Evolutionary conservation across 1,140 invertebrate genomes (phyloP).

Genomic region (Aphis craccivora): DNA sequence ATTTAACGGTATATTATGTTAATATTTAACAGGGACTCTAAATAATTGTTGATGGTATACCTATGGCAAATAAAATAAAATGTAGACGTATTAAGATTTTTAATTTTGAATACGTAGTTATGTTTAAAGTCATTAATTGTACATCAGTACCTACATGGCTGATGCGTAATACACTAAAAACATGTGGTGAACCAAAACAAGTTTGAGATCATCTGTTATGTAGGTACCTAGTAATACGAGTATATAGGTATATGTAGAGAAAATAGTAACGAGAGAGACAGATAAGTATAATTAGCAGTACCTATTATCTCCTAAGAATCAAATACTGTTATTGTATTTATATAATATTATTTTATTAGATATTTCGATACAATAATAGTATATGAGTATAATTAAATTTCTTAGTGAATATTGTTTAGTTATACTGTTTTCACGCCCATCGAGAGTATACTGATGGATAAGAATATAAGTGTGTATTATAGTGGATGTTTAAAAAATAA

Average conservation of each 20-base stretch:
- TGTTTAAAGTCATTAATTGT: neutral
- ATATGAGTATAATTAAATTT: neutral
- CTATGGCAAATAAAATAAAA: neutral
- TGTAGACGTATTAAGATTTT: neutral
- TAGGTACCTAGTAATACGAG: too few relatives aligned
- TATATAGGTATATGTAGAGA: neutral
- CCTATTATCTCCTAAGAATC: neutral
- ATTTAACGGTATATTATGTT: neutral
- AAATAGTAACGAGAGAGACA: neutral
- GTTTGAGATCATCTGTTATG: neutral
- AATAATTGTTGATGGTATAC: neutral
- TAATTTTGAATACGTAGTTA: neutral
- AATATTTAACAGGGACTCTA: neutral
- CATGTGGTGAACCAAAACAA: neutral
- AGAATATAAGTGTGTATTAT: neutral
- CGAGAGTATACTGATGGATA: neutral
- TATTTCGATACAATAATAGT: neutral
- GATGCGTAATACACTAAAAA: neutral
- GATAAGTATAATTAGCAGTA: neutral
- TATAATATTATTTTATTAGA: neutral
- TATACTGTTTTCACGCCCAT: neutral
- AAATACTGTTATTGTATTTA: neutral
- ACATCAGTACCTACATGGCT: neutral
- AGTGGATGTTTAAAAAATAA: neutral
- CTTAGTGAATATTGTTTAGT: neutral